phyloP scores from a whole-genome alignment of 1,140 invertebrate species.

The Bombus difficillimus region DNA sequence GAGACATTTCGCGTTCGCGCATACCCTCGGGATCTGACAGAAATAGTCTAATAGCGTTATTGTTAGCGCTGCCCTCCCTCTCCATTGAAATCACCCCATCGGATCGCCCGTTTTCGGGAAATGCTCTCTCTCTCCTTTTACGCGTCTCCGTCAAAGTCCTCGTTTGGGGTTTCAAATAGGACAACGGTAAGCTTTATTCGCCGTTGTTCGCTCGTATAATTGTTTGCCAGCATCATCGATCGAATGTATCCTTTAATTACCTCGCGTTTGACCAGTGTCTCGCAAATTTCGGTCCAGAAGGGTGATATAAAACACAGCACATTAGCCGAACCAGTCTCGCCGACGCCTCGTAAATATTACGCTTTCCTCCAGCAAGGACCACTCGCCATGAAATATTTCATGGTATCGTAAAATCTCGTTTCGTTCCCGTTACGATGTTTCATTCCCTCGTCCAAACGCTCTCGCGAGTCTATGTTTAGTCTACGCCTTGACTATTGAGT shows the following conservation, averaged over 20 bases:
- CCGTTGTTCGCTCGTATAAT: too few relatives aligned
- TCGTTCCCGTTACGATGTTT: not conserved
- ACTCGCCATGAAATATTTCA: not conserved
- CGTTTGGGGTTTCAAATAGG: not conserved
- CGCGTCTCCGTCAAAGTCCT: not conserved
- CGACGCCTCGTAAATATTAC: constrained; percentile 2
- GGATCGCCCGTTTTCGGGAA: not conserved
- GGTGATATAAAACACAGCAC: not conserved
- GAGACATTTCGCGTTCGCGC: constrained; percentile 44
- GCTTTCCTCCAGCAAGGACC: too few relatives aligned
- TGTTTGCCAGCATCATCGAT: not conserved
- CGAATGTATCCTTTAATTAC: not conserved
- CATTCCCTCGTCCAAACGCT: not conserved
- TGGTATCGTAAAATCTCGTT: constrained; percentile 2
- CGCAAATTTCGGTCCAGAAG: not conserved
- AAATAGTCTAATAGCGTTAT: constrained; percentile 51
- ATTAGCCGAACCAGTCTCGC: not conserved
- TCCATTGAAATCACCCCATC: not conserved
- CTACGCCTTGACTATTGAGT: not conserved
- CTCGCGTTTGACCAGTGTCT: not conserved
- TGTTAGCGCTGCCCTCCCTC: not conserved
- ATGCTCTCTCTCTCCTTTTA: not conserved
- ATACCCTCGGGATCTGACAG: constrained; percentile 28
- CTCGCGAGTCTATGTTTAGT: not conserved
- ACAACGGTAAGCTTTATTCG: too few relatives aligned